These are phyloP conservation scores for Tragulus kanchil DNA, from an alignment of 2,113 vertebrate species.

Conservation along the genomic window DNA sequence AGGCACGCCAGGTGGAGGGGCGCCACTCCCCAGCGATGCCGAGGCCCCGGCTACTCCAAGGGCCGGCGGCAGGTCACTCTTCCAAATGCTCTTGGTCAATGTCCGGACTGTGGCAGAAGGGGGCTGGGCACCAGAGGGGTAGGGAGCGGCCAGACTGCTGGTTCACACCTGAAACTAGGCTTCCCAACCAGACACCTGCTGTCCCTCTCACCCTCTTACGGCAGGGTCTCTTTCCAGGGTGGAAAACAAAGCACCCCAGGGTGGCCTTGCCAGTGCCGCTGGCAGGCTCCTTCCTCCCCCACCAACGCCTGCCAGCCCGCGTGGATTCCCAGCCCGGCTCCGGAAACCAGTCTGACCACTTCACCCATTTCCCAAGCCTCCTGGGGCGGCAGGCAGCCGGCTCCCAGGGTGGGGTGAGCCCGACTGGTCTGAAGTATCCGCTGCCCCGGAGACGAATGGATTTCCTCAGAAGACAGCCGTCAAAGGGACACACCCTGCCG, in stretches of 20 bases:
- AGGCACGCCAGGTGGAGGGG: not conserved
- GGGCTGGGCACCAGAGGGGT: not conserved
- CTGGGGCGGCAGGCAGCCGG: not conserved
- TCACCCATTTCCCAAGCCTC: slow-evolving; percentile 76
- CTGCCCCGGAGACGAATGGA: not conserved
- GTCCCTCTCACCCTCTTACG: not conserved
- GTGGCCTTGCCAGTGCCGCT: not conserved
- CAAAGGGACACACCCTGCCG: not conserved
- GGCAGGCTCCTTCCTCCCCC: not conserved
- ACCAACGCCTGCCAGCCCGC: slow-evolving; percentile 41
- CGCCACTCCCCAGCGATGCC: not conserved
- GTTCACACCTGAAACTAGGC: not conserved
- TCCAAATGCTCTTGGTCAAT: not conserved
- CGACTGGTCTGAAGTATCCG: not conserved
- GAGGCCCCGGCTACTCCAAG: not conserved
- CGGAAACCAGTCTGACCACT: slow-evolving; percentile 84
- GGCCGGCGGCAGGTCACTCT: not conserved
- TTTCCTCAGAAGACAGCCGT: slow-evolving; percentile 35
- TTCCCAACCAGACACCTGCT: not conserved
- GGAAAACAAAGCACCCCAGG: not conserved
- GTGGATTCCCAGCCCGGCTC: slow-evolving; percentile 58
- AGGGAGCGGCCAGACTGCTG: not conserved
- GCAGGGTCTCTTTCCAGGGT: not conserved
- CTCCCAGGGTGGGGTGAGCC: slow-evolving; percentile 67
- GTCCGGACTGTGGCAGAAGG: accelerated